Base-by-base conservation (phyloP, 2,888 invertebrate species). In the Zaprionus lineosus region DNA sequence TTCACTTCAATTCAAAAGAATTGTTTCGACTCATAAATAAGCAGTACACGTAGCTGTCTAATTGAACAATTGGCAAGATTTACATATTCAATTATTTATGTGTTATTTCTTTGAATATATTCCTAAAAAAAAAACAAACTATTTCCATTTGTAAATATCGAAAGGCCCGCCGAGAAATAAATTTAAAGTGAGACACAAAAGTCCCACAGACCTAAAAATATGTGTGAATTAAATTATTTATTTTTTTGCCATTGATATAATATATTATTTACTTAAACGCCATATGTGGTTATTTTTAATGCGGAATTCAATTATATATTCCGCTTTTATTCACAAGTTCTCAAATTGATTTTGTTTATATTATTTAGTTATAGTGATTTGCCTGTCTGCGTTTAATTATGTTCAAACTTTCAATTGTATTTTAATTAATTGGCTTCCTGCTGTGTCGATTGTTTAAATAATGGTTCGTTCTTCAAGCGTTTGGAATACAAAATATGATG, bases 381-480 rank as follows among this genome's bases (percentile, higher is more conserved):
- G 2, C 8, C 31, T 28, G 37, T 24, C 24, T 21, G 3, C 7
- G 60, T 60, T 57, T 56, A 61, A 70, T 66, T 66, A 66, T 70
- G 51, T 55, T 52, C 61, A 63, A 67, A 74, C 58, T 50, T 50
- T 29, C 36, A n/a, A 24, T 33, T 43, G 46, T 24, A 31, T 66
- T 77, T 74, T 51, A 78, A 84, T 74, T 78, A 78, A 84, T 74
- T 57, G 37, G 29, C 52, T 46, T 40, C 50, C 16, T 51, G 47
- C 43, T 34, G 55, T 24, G 36, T 36, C 26, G 31, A 26, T 9
- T 51, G 46, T 74, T 60, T 71, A 78, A 74, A 67, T 78, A 74
- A 67, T 59, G 15, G 34, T 44, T 36, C 55, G 78, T 48, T 60
- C 70, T 70, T 56, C 16, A 36, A 43, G 40, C 29, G 57, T 36